Base-by-base conservation (phyloP, 2,113 vertebrate species). In the Galemys pyrenaicus region DNA sequence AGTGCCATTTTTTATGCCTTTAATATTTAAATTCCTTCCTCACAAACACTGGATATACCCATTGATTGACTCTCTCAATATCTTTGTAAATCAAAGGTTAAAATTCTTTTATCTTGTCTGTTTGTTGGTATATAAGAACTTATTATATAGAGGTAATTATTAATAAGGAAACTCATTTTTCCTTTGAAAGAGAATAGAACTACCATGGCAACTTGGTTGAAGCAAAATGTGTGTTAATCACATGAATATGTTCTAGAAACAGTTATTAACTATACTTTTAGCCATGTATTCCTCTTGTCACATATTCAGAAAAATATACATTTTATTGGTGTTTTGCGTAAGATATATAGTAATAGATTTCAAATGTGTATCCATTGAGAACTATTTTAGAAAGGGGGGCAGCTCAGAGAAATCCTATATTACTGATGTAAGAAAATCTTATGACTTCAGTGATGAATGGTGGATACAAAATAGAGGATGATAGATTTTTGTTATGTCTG, bases 401-500 rank as follows among this genome's bases (percentile, higher is more conserved):
- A 71, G 6, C 9, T 37, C 19, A 56, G 46, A 82, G 62, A 74
- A 94, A 92, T 82, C 7, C 41, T 64, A 17, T 64, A 26, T 83
- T 96, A 56, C 78, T 82, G 54, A 7, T 46, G 5, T 15, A 67
- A 75, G n/a, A 39, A 80, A 90, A 94, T 20, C 46, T 83, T 80
- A 56, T 96, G 89, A 87, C 11, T 84, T 82, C 68, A 87, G 1
- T 74, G 79, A 88, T 94, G 54, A 94, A 49, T 92, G 68, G 8
- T 54, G 46, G 46, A n/a, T 74, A 95, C 6, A 89, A 62, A 74
- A 80, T 96, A 79, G 26, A 92, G 56, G 41, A 81, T 78, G 41
- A 60, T 84, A 24, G 51, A 94, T 93, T 98, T 97, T 71, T 97
- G 1, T 97, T 97, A 68, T 19, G 95, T 82, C 89, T 97, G 39